Evolutionary conservation across 2,797 vertebrate genomes (phyloP).

Genomic region (Trichosurus vulpecula): DNA sequence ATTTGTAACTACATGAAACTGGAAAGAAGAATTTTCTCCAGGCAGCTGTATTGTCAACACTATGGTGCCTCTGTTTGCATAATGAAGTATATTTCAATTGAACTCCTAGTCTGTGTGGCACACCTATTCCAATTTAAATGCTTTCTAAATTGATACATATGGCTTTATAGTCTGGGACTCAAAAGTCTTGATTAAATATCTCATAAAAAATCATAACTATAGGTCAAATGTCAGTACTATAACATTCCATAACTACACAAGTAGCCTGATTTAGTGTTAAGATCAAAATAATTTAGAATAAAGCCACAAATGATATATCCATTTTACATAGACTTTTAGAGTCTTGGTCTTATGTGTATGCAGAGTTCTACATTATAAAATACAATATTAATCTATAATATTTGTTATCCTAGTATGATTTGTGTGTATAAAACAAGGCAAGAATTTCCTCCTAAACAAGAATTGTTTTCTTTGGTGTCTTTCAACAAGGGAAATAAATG

Average conservation of each 20-base stretch:
- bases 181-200: slow-evolving; percentile 40
- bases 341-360: slow-evolving; percentile 48
- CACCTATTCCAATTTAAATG: slow-evolving; percentile 21
- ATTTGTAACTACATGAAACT: slow-evolving; percentile 8
- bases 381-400: slow-evolving; percentile 69
- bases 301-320: slow-evolving; percentile 38
- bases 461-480: not conserved
- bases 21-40: slow-evolving; percentile 39
- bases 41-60: slow-evolving; percentile 21
- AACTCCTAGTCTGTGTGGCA: not conserved
- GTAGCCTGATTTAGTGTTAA: slow-evolving; percentile 48
- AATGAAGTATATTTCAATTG: slow-evolving; percentile 52
- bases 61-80: slow-evolving; percentile 30
- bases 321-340: slow-evolving; percentile 65
- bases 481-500: slow-evolving; percentile 48
- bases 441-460: slow-evolving; percentile 28
- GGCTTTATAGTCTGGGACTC: slow-evolving; percentile 26
- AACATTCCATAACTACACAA: slow-evolving; percentile 9
- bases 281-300: slow-evolving; percentile 58
- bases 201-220: slow-evolving; percentile 33
- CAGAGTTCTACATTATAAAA: slow-evolving; percentile 44
- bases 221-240: not conserved
- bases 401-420: slow-evolving; percentile 56
- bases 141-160: slow-evolving; percentile 27
- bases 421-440: not conserved